Percentiles rank a stretch among this genome's conserved stretches.
These are phyloP conservation scores for Drosophila pachea DNA, from an alignment of 1,140 invertebrate species.

Conservation along the genomic window DNA sequence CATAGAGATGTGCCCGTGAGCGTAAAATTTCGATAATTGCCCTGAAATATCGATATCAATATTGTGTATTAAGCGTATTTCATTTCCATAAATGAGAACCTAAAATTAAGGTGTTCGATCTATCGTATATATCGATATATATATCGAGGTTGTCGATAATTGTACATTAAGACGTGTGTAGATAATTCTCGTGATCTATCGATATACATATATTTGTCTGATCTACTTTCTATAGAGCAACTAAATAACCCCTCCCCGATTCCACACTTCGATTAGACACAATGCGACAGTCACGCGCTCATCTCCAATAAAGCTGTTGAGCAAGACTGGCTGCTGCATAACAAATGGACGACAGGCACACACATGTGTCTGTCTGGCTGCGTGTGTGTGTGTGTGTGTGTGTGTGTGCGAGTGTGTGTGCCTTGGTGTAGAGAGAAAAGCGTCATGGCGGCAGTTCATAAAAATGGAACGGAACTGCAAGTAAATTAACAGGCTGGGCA, in stretches of 20 bases:
- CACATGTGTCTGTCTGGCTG: conserved; percentile 5
- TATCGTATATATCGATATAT: no score
- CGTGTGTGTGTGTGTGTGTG: no score
- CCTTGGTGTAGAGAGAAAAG: conserved; percentile 11
- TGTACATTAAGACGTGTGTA: no score
- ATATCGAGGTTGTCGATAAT: no score
- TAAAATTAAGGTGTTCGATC: no score
- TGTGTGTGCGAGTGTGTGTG: no score
- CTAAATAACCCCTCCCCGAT: no score
- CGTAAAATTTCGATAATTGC: conserved; percentile 15
- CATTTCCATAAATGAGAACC: no score
- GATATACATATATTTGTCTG: background rate
- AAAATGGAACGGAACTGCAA: conserved; percentile 77
- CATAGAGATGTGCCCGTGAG: conserved; percentile 37
- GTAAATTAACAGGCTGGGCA: conserved; percentile 73
- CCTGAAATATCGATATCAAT: no score
- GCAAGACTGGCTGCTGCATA: conserved; percentile 64
- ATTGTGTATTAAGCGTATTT: no score
- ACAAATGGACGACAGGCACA: conserved; percentile 57
- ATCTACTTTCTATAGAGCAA: no score
- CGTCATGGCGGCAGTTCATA: conserved; percentile 71
- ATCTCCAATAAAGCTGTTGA: conserved; percentile 61
- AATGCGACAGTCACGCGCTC: conserved; percentile 20
- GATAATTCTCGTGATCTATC: no score
- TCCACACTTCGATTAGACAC: background rate